phyloP scores from a whole-genome alignment of 1,140 invertebrate genomes.

The Drosophila takahashii region DNA sequence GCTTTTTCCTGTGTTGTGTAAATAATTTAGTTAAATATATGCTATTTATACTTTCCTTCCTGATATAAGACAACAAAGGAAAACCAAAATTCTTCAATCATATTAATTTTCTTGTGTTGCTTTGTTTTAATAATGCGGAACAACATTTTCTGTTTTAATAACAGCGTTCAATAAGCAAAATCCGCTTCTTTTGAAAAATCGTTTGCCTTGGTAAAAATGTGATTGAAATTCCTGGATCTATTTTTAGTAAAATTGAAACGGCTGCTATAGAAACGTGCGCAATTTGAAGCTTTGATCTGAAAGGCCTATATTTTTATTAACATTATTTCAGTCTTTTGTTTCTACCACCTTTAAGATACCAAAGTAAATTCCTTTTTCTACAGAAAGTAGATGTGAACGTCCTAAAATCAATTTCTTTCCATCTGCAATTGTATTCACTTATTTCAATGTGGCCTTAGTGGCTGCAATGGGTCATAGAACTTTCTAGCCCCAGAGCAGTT shows the following conservation, averaged over 20 bases:
- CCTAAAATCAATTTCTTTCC: conserved; percentile 3
- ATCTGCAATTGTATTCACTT: conserved; percentile 16
- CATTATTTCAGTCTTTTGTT: background rate
- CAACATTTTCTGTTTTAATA: background rate
- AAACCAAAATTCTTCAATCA: background rate
- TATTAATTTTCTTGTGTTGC: background rate
- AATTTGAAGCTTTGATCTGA: conserved; percentile 8
- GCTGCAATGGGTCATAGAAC: conserved; percentile 24
- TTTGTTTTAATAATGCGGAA: background rate
- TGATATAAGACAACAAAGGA: background rate
- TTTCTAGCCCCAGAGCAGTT: conserved; percentile 19
- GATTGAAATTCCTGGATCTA: conserved; percentile 8
- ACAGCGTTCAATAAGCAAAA: background rate
- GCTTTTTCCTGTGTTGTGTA: background rate
- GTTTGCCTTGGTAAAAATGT: background rate
- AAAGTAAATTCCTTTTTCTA: background rate
- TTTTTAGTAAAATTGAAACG: background rate
- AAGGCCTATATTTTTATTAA: background rate
- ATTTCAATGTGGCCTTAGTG: background rate
- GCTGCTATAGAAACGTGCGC: conserved; percentile 1
- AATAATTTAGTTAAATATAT: background rate
- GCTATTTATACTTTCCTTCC: background rate
- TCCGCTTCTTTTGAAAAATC: background rate
- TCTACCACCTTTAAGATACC: background rate
- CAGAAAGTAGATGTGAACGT: background rate